Evolutionary conservation across 2,888 invertebrate species (phyloP).

Genomic region (Dasysyrphus albostriatus): DNA sequence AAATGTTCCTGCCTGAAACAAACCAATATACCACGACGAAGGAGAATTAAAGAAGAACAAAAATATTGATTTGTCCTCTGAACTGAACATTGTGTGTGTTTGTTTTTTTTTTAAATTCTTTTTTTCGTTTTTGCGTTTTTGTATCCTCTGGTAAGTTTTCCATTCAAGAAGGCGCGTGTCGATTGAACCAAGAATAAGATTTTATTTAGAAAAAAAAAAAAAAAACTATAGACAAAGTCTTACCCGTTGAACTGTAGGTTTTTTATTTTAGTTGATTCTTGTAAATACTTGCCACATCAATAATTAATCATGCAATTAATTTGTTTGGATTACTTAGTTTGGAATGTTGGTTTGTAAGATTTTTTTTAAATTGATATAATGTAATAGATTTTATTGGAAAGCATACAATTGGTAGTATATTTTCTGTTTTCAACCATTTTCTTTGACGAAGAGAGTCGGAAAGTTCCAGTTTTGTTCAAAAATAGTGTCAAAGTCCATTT

Average conservation of each 20-base stretch:
- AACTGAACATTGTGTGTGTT: conserved; percentile 13
- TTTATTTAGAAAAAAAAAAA: conserved; percentile 62
- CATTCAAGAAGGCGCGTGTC: conserved; percentile 63
- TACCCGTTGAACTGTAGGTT: not conserved
- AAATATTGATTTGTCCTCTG: conserved; percentile 71
- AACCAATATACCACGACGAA: conserved; percentile 33
- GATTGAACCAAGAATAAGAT: conserved; percentile 58
- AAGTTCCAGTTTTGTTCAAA: too few species aligned
- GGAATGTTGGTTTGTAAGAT: not conserved
- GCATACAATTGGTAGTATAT: too few species aligned
- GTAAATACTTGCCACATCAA: not conserved
- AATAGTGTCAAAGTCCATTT: too few species aligned
- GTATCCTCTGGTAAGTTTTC: conserved; percentile 38
- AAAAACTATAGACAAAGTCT: not conserved
- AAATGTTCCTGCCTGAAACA: conserved; percentile 53
- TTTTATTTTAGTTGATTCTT: not conserved
- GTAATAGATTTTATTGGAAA: too few species aligned
- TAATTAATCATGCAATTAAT: conserved; percentile 15
- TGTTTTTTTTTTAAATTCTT: too few species aligned
- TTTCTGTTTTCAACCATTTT: too few species aligned
- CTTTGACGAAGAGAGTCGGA: too few species aligned
- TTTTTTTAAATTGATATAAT: too few species aligned
- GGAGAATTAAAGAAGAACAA: conserved; percentile 48
- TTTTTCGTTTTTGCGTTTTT: not conserved
- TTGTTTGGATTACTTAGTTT: not conserved